phyloP scores from a whole-genome alignment of 2,797 vertebrate species.

The Manis javanica region DNA sequence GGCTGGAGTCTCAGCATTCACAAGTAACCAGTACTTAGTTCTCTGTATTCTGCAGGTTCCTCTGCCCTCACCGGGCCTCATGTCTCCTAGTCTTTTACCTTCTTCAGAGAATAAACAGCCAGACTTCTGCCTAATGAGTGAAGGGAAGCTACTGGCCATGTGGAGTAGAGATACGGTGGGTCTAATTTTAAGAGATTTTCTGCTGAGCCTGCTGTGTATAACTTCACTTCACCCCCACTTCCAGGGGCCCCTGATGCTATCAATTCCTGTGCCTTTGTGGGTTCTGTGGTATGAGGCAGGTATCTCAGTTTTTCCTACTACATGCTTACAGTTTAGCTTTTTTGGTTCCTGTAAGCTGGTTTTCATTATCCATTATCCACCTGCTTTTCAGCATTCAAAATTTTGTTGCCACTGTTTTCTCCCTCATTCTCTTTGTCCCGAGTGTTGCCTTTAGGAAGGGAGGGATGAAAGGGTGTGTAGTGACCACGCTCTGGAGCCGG shows the following conservation, averaged over 20 bases:
- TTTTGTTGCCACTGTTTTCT: rapidly evolving
- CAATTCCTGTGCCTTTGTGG: background rate
- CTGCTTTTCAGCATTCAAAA: background rate
- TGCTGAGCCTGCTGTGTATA: background rate
- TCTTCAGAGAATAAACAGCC: background rate
- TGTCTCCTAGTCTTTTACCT: background rate
- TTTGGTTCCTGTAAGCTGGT: background rate
- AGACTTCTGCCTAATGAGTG: background rate
- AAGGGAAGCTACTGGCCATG: background rate
- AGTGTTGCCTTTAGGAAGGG: background rate
- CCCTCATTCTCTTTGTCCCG: background rate
- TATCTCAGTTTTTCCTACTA: background rate
- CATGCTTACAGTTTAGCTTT: too few species aligned
- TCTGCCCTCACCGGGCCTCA: background rate
- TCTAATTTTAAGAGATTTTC: background rate
- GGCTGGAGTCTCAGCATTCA: background rate
- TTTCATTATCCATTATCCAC: background rate
- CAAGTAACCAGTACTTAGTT: background rate
- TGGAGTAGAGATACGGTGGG: background rate
- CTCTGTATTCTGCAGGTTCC: background rate
- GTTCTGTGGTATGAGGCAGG: background rate
- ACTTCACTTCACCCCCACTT: background rate
- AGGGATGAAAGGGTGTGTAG: background rate
- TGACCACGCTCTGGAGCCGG: background rate
- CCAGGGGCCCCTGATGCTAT: background rate